Percentiles rank a stretch among this genome's conserved stretches.
Evolutionary conservation across 2,888 invertebrate species (phyloP).

Genomic region (Euphydryas editha): DNA sequence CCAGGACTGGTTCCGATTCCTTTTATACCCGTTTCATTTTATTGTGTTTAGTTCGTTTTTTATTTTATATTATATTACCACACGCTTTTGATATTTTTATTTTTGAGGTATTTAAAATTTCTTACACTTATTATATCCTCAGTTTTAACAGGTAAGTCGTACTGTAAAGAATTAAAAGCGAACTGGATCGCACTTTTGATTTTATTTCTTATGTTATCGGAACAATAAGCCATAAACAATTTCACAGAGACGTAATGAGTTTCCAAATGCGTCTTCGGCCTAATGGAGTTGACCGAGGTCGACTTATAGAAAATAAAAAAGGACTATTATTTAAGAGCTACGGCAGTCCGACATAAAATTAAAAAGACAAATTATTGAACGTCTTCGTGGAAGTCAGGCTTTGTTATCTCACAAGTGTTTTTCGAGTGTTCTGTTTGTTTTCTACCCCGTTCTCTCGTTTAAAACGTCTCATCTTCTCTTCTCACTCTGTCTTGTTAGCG

Average conservation of each 20-base stretch:
- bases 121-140: conserved; percentile 57
- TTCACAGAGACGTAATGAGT: conserved; percentile 75
- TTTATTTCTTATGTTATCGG: conserved; percentile 56
- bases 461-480: conserved; percentile 62
- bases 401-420: conserved; percentile 84
- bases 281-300: conserved; percentile 75
- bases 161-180: conserved; percentile 49
- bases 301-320: conserved; percentile 67
- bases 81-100: conserved; percentile 60
- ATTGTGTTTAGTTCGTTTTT: conserved; percentile 73
- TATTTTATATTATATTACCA: conserved; percentile 73
- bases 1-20: conserved; percentile 75
- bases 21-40: conserved; percentile 74
- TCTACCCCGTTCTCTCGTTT: conserved; percentile 62
- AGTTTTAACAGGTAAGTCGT: conserved; percentile 73
- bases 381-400: conserved; percentile 82
- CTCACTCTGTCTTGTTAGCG: conserved; percentile 78
- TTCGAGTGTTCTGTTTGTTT: conserved; percentile 80
- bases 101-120: conserved; percentile 31
- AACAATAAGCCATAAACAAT: conserved; percentile 79
- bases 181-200: conserved; percentile 28
- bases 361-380: conserved; percentile 84
- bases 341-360: conserved; percentile 81
- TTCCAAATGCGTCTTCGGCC: conserved; percentile 71
- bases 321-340: conserved; percentile 75